Conservation (phyloP, 2,888 invertebrate species). For the Drosophila mimetica region DNA sequence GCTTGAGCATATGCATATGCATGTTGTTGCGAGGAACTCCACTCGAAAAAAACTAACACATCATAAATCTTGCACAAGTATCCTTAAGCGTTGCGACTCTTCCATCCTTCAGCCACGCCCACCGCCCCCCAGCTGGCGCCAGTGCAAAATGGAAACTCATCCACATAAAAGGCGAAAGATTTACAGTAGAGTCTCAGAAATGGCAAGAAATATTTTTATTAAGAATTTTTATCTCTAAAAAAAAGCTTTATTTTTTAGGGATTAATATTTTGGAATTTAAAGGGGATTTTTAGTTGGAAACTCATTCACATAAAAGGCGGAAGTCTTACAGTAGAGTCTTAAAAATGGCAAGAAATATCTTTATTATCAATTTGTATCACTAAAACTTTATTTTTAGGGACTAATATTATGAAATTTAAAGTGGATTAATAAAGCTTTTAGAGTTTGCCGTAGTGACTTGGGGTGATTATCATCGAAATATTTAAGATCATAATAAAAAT, state of each 20-base stretch:
- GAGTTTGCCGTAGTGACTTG: no score
- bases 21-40: constrained; percentile 63
- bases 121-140: constrained; percentile 10
- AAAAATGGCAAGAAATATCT: neutral
- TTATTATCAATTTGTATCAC: neutral
- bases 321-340: constrained; percentile 1
- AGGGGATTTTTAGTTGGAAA: constrained; percentile 29
- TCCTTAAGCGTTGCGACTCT: constrained; percentile 64
- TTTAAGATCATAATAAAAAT: no score
- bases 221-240: neutral
- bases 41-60: constrained; percentile 69
- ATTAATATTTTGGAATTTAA: no score
- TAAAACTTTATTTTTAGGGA: neutral
- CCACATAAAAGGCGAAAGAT: constrained; percentile 23
- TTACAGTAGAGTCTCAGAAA: constrained; percentile 1
- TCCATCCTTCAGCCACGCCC: constrained; percentile 50
- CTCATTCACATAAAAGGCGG: constrained; percentile 35
- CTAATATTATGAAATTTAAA: no score
- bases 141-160: constrained; percentile 41
- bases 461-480: no score
- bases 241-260: neutral
- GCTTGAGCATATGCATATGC: constrained; percentile 61
- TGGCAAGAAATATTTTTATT: neutral
- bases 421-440: no score
- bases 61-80: constrained; percentile 76